A percentile compares a stretch with the other conserved stretches of the same genome.
Conservation (phyloP, 2,797 vertebrate genomes). For the Myotis findleyi region DNA sequence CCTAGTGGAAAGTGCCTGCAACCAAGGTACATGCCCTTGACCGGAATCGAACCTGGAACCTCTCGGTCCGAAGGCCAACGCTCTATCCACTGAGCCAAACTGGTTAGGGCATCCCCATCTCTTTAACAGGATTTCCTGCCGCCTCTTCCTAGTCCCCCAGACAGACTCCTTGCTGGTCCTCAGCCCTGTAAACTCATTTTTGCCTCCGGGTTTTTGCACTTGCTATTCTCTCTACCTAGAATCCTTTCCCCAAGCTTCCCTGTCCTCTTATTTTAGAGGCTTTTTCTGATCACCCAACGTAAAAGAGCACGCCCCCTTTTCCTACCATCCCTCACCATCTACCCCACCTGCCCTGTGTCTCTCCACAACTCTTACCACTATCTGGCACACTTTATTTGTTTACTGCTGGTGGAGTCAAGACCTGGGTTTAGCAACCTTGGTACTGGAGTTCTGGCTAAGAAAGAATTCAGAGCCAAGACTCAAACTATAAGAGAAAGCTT, state of each 20-base stretch:
- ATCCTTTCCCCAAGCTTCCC: background rate
- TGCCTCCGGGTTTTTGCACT: background rate
- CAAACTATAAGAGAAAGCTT: background rate
- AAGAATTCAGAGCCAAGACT: background rate
- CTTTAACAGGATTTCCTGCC: background rate
- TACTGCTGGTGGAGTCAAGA: background rate
- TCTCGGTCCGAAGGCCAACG: accelerated
- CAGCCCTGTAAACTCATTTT: background rate
- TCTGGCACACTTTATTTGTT: background rate
- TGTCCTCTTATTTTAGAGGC: background rate
- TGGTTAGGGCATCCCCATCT: too few species aligned
- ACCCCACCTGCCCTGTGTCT: too few species aligned
- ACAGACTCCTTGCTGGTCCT: background rate
- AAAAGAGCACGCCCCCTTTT: background rate
- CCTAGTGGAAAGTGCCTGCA: too few species aligned
- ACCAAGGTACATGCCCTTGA: too few species aligned
- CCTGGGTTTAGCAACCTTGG: background rate
- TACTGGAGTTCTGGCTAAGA: background rate
- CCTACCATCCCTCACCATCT: too few species aligned
- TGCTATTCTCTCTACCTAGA: background rate
- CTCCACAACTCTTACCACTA: background rate
- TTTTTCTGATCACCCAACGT: background rate
- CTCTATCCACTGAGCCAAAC: too few species aligned
- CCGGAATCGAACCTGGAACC: too few species aligned
- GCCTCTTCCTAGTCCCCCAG: background rate